These are phyloP conservation scores for Hermatobates lingyangjiaoensis DNA, from an alignment of 1,140 invertebrate genomes.

Conservation along the genomic window DNA sequence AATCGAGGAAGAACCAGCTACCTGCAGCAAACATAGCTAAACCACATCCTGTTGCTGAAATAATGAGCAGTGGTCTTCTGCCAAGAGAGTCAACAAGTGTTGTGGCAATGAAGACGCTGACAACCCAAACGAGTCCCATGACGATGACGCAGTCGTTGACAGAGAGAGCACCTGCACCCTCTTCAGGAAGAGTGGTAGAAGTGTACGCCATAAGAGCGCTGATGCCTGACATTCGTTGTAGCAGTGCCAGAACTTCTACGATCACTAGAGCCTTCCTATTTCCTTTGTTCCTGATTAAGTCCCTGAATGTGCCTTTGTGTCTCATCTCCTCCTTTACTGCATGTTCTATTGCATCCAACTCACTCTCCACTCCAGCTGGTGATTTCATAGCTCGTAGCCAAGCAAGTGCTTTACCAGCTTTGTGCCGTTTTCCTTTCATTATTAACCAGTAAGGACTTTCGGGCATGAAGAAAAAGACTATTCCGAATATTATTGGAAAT, in stretches of 20 bases:
- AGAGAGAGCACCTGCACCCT: constrained; percentile 27
- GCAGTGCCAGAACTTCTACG: constrained; percentile 39
- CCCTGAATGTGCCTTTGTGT: constrained; percentile 24
- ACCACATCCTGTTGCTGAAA: constrained; percentile 33
- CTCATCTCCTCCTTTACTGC: constrained; percentile 17
- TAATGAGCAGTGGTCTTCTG: constrained; percentile 40
- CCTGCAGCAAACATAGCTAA: constrained; percentile 24
- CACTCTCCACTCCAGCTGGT: constrained; percentile 25
- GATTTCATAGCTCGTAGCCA: constrained; percentile 29
- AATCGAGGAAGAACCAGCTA: constrained; percentile 39
- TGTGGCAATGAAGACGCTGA: constrained; percentile 38
- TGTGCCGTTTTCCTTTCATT: constrained; percentile 29
- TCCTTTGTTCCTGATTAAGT: constrained; percentile 30
- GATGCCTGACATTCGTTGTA: constrained; percentile 59
- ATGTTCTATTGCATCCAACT: constrained; percentile 17
- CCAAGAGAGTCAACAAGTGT: constrained; percentile 49
- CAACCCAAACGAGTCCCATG: constrained; percentile 42
- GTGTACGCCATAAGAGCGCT: constrained; percentile 54
- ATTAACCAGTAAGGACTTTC: constrained; percentile 60
- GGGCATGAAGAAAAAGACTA: constrained; percentile 51
- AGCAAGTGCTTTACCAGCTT: constrained; percentile 27
- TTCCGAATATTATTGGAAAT: constrained; percentile 38
- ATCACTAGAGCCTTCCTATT: constrained; percentile 44
- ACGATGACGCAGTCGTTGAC: constrained; percentile 37
- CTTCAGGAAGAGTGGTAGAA: constrained; percentile 43